Base-by-base conservation (phyloP, 2,888 invertebrate genomes). In the Cordilura impudica region DNA sequence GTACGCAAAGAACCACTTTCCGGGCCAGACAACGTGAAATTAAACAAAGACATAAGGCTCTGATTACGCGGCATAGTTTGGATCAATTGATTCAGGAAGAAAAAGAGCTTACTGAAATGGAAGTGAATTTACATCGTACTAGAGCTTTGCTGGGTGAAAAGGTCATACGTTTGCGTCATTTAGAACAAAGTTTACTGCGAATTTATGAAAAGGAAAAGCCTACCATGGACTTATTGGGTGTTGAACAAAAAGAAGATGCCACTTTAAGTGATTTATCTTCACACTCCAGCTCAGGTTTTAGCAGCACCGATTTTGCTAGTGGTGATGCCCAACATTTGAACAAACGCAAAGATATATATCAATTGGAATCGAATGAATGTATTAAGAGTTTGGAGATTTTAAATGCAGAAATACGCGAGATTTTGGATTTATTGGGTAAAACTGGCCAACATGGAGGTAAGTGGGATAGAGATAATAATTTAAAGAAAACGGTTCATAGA, bases 81-180 rank as follows among this genome's bases (percentile, higher is more conserved):
- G 89, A 89, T 70, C 89, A 90, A 75, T 75, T 88, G 23, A 90
- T 90, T 31, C 88, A 95, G 93, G 95, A 96, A 89, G 95, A 95
- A 88, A 94, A 95, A 78, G 95, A 95, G 81, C 90, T 95, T 2
- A 95, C 95, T 0, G 96, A 96, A 85, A 93, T 96, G 91, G 96
- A 96, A 88, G 95, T 96, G 77, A 95, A 95, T 72, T 88, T 96
- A 51, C 95, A 96, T 90, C 93, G 96, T 0, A 96, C 96, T 2
- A 92, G 94, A 1, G 95, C 95, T 4, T 89, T 96, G 35, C 91
- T 96, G 18, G 95, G 95, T 12, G 96, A 96, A 89, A 96, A 96
- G 88, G 95, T 95, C 65, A 96, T 96, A 65, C 91, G 96, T 18
- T 90, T 96, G 86, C 91, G 95, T 3, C 95, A 96, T 87, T 91